phyloP scores from a whole-genome alignment of 2,888 invertebrate species.

The Mythimna ferrago region DNA sequence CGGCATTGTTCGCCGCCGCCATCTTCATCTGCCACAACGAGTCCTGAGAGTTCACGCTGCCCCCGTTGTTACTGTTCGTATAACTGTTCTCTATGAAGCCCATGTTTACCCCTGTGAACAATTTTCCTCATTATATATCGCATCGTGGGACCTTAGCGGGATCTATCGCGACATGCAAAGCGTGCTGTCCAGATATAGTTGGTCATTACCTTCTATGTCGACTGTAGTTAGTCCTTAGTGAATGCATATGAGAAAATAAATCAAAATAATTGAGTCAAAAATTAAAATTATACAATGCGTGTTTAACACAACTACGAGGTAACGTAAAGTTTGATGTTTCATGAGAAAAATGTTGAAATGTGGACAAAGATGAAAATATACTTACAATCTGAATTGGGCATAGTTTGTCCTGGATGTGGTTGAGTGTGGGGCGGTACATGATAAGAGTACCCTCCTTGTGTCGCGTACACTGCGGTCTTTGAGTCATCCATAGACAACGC shows the following conservation, averaged over 20 bases:
- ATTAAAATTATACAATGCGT: slow-evolving; percentile 52
- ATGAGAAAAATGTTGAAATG: slow-evolving; percentile 10
- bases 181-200: slow-evolving; percentile 51
- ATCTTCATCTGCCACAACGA: slow-evolving; percentile 98
- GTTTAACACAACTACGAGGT: slow-evolving; percentile 21
- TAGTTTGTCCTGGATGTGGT: slow-evolving; percentile 91
- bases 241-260: slow-evolving; percentile 72
- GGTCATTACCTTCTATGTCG: slow-evolving; percentile 75
- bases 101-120: slow-evolving; percentile 93
- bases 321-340: slow-evolving; percentile 16
- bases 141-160: too few species aligned
- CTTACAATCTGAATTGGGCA: slow-evolving; percentile 95
- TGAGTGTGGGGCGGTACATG: slow-evolving; percentile 94
- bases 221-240: slow-evolving; percentile 78
- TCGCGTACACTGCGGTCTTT: slow-evolving; percentile 95
- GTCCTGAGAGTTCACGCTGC: slow-evolving; percentile 98
- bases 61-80: slow-evolving; percentile 98
- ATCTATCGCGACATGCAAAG: slow-evolving; percentile 55
- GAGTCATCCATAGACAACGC: slow-evolving; percentile 96
- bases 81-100: slow-evolving; percentile 98
- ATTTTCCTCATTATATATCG: slow-evolving; percentile 19
- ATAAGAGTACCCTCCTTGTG: slow-evolving; percentile 96
- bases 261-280: slow-evolving; percentile 63
- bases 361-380: slow-evolving; percentile 63
- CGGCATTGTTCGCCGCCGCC: slow-evolving; percentile 94